These are phyloP conservation scores for Pogonocherus hispidulus DNA, from an alignment of 2,888 invertebrate genomes.

Conservation along the genomic window DNA sequence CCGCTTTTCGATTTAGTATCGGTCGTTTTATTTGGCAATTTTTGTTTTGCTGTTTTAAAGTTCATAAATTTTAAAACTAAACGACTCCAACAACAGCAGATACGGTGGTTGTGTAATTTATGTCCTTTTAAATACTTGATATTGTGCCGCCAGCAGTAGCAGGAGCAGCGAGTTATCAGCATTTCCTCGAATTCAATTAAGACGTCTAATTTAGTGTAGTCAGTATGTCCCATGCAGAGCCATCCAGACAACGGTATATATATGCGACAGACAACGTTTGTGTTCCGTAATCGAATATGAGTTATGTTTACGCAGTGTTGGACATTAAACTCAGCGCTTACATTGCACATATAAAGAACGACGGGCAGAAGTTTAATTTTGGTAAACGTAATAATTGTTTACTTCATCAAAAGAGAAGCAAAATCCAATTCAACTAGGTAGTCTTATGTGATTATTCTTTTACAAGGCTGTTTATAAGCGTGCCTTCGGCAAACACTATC, in stretches of 20 bases:
- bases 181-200: slow-evolving; percentile 45
- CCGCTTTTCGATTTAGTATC: slow-evolving; percentile 10
- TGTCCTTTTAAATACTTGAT: slow-evolving; percentile 44
- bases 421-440: slow-evolving; percentile 1
- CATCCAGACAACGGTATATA: slow-evolving; percentile 31
- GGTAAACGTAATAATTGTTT: slow-evolving; percentile 17
- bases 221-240: slow-evolving; percentile 35
- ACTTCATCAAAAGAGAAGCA: neutral
- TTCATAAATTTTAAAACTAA: slow-evolving; percentile 33
- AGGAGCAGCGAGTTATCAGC: slow-evolving; percentile 40
- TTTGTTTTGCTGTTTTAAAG: slow-evolving; percentile 27
- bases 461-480: neutral
- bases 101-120: slow-evolving; percentile 41
- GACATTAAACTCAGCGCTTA: slow-evolving; percentile 1
- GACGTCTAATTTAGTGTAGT: slow-evolving; percentile 43
- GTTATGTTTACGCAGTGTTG: slow-evolving; percentile 32
- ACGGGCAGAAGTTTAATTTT: slow-evolving; percentile 11
- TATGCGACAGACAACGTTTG: slow-evolving; percentile 34
- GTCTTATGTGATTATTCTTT: neutral
- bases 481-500: neutral
- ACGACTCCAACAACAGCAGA: slow-evolving; percentile 39
- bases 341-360: slow-evolving; percentile 1
- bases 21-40: slow-evolving; percentile 12
- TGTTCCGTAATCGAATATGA: slow-evolving; percentile 37
- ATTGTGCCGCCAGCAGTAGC: slow-evolving; percentile 32